phyloP scores from a whole-genome alignment of 2,797 vertebrate genomes.

The Scolopax rusticola region DNA sequence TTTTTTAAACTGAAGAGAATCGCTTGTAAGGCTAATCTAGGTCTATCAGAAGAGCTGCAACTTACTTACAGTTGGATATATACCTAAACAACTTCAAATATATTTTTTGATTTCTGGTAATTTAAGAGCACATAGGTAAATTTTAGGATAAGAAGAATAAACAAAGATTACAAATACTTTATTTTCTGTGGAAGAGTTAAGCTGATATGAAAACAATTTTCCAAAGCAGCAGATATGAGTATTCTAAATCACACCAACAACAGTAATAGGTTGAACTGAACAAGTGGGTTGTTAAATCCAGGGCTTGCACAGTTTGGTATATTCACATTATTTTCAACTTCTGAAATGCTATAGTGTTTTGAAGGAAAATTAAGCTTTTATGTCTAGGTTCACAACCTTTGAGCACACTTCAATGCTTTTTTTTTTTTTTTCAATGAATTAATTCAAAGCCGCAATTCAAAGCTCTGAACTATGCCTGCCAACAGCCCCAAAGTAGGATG shows the following conservation, averaged over 20 bases:
- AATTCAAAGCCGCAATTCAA: not conserved
- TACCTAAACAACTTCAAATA: not conserved
- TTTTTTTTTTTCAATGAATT: not conserved
- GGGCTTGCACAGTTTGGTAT: not conserved
- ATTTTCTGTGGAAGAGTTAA: not conserved
- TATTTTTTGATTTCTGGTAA: not conserved
- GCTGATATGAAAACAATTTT: not conserved
- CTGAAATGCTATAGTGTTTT: not conserved
- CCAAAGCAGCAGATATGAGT: not conserved
- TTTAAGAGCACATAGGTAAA: not conserved
- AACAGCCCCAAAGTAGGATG: fast-evolving
- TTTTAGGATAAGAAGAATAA: not conserved
- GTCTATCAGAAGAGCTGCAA: not conserved
- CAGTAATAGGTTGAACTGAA: not conserved
- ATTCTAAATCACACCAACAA: not conserved
- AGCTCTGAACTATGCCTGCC: not conserved
- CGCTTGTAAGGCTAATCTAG: not conserved
- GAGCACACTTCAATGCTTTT: not conserved
- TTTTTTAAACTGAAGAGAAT: not conserved
- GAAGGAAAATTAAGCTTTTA: not conserved
- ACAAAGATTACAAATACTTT: not conserved
- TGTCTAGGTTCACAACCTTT: not conserved
- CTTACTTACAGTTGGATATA: not conserved
- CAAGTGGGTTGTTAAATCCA: not conserved
- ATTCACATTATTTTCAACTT: not conserved